Base-by-base conservation (phyloP, 2,888 invertebrate genomes). In the Baccha elongata region DNA sequence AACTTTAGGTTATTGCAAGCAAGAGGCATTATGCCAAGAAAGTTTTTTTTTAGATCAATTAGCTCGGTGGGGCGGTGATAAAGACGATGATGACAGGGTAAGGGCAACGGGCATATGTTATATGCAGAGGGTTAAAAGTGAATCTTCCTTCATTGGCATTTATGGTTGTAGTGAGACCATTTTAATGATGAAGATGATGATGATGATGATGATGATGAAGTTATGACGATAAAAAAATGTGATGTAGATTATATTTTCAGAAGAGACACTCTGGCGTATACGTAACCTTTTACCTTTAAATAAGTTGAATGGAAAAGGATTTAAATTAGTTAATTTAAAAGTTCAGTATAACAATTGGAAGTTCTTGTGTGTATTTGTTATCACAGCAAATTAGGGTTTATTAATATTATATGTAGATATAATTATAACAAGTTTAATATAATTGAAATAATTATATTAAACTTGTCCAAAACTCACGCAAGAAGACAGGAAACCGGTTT, bases 1-100 rank as follows among this genome's bases (percentile, higher is more conserved):
- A 76, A 71, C 67, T 76, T 76, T 71, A 44, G 29, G 53, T 44
- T 69, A 48, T 46, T 76, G 60, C 62, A 58, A 23, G 44, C 44
- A 15, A 53, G 37, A 53, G 68, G 62, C 75, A 55, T 23, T 46
- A 53, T 60, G 75, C 68, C 68, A 75, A 68, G 52, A 52, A 32
- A 52, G 29, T 55, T 48, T 29, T 50, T 37, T 55, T 44, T 40
- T 50, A 32, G 74, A 60, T 60, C 60, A 60, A 60, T 60, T 60
- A 60, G 60, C 17, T 42, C 60, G 19, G 60, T 44, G 60, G 26
- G 26, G 40, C 17, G 35, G 11, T 26, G 60, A 4, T 10, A 32
- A 37, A 17, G 19, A 21, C 4, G 21, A 17, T 40, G 21, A 58
- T 40, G 23, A 1, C n/a, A 40, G 15, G 3, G 21, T 7, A 52